Evolutionary conservation across 1,140 invertebrate genomes (phyloP).

Genomic region (Eufriesea mexicana): DNA sequence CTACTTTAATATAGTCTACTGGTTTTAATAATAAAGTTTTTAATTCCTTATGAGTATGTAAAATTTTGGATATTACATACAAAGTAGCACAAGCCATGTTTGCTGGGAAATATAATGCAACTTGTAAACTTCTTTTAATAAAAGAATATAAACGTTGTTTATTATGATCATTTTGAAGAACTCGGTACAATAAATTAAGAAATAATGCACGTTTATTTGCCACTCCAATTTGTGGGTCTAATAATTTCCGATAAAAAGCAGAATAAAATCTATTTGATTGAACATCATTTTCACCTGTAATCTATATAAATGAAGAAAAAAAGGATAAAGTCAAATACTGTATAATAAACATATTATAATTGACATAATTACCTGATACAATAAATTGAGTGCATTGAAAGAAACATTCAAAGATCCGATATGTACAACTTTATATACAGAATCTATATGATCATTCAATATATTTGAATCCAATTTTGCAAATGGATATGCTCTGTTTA

Average conservation of each 20-base stretch:
- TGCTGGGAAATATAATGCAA: conserved; percentile 82
- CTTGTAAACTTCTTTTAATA: conserved; percentile 94
- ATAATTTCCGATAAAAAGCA: conserved; percentile 93
- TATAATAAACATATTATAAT: conserved; percentile 33
- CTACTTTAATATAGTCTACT: conserved; percentile 68
- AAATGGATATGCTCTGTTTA: conserved; percentile 94
- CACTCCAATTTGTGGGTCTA: conserved; percentile 88
- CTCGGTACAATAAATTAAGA: conserved; percentile 93
- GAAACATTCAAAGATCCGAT: conserved; percentile 91
- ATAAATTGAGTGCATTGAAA: conserved; percentile 92
- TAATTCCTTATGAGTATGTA: conserved; percentile 65
- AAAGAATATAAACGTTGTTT: conserved; percentile 90
- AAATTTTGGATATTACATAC: conserved; percentile 90
- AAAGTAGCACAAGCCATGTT: conserved; percentile 88
- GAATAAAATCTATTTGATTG: conserved; percentile 89
- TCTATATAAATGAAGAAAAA: conserved; percentile 73
- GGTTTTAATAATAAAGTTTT: conserved; percentile 50
- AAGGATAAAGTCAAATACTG: conserved; percentile 22
- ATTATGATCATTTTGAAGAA: conserved; percentile 91
- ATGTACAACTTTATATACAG: conserved; percentile 95
- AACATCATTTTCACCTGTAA: conserved; percentile 71
- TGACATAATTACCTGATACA: conserved; percentile 88
- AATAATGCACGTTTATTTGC: conserved; percentile 91
- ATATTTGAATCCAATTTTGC: conserved; percentile 84
- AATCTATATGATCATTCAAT: conserved; percentile 89